A percentile compares a stretch with the other conserved stretches of the same genome.
Conservation (phyloP, 2,888 invertebrate genomes). For the Pristionchus arcanus region DNA sequence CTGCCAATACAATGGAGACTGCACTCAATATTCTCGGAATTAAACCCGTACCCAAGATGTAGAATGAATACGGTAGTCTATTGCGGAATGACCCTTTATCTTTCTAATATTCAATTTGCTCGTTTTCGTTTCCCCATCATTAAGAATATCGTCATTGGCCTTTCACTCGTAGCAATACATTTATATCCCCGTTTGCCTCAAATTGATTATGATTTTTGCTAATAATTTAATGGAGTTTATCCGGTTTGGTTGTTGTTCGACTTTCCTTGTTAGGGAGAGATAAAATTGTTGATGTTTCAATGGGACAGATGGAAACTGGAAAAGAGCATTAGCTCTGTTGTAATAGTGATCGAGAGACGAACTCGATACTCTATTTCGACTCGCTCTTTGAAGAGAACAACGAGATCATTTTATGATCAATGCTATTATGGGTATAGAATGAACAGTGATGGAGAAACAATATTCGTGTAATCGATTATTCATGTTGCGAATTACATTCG, state of each 20-base stretch:
- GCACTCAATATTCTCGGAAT: constrained; percentile 94
- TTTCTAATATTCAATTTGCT: constrained; percentile 2
- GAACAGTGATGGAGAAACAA: not conserved
- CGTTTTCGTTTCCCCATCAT: not conserved
- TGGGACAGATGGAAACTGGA: not conserved
- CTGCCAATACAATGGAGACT: constrained; percentile 90
- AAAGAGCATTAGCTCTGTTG: constrained; percentile 15
- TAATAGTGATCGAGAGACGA: constrained; percentile 2
- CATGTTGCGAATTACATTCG: not conserved
- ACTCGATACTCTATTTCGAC: constrained; percentile 9
- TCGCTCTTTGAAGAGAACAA: not conserved
- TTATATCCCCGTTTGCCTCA: not conserved
- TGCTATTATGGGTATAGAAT: not conserved
- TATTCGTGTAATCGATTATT: not conserved
- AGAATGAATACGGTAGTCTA: constrained; percentile 69
- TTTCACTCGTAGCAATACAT: not conserved
- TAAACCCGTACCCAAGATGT: constrained; percentile 94
- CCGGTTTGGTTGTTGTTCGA: constrained; percentile 18
- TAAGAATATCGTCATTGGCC: not conserved
- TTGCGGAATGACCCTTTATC: constrained; percentile 17
- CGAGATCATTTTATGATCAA: constrained; percentile 3
- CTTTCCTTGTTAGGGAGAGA: constrained; percentile 48
- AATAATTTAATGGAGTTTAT: not conserved
- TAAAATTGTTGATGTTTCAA: constrained; percentile 38
- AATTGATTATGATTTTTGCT: constrained; percentile 33